phyloP scores from a whole-genome alignment of 2,797 vertebrate genomes.

The Mus minutoides region DNA sequence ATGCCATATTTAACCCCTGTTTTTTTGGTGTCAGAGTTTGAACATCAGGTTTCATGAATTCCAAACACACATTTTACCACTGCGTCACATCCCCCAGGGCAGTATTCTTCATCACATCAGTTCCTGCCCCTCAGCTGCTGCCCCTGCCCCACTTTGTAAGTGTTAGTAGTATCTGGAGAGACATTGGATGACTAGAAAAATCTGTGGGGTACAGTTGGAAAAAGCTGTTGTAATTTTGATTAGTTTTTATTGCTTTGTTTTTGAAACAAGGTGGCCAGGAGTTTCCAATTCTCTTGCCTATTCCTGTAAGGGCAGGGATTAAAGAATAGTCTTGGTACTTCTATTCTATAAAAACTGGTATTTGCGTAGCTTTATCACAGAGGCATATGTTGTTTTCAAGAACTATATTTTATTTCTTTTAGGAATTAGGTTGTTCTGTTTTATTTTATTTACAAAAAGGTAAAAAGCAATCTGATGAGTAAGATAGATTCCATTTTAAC shows the following conservation, averaged over 20 bases:
- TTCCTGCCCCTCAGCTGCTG: background rate
- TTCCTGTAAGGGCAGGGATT: background rate
- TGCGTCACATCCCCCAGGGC: background rate
- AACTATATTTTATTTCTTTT: slow-evolving; percentile 57
- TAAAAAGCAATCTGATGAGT: slow-evolving; percentile 39
- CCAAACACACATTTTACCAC: background rate
- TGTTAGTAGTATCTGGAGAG: background rate
- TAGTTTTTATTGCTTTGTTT: background rate
- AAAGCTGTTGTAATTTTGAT: background rate
- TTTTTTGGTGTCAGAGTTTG: background rate
- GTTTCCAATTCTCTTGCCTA: background rate
- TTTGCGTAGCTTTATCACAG: slow-evolving; percentile 62
- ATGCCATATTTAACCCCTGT: background rate
- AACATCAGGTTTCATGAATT: background rate
- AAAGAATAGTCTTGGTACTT: slow-evolving; percentile 29
- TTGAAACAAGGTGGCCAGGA: background rate
- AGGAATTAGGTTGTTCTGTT: background rate
- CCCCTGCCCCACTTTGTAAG: background rate
- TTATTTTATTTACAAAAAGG: slow-evolving; percentile 39
- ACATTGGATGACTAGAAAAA: background rate
- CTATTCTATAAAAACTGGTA: slow-evolving; percentile 52
- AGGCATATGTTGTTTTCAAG: slow-evolving; percentile 26
- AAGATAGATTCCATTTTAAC: slow-evolving; percentile 56
- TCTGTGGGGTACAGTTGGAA: background rate
- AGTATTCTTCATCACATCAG: background rate